A percentile compares a stretch with the other conserved stretches of the same genome.
Conservation (phyloP, 2,888 invertebrate genomes). For the Agrochola litura region DNA sequence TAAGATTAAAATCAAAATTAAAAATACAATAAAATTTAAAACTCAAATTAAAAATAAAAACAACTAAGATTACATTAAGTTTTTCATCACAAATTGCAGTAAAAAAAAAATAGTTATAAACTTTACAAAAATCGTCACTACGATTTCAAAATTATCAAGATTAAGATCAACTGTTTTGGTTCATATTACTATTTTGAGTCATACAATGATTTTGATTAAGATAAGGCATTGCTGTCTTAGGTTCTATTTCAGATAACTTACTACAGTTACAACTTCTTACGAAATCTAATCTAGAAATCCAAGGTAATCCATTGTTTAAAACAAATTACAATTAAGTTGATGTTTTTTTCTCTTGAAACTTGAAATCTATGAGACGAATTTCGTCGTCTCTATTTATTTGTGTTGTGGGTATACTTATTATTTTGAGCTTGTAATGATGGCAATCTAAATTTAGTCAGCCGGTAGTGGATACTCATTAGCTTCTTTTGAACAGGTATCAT, state of each 20-base stretch:
- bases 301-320: conserved; percentile 40
- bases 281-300: conserved; percentile 30
- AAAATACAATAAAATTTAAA: too few species aligned
- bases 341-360: not conserved
- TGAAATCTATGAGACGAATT: not conserved
- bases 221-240: conserved; percentile 11
- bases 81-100: too few species aligned
- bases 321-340: not conserved
- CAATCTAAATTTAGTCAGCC: not conserved
- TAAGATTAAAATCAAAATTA: too few species aligned
- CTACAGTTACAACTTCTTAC: conserved; percentile 17
- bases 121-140: not conserved
- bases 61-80: too few species aligned
- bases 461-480: not conserved
- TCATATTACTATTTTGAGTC: not conserved
- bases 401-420: not conserved
- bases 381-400: not conserved
- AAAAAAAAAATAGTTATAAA: not conserved
- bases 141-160: conserved; percentile 12
- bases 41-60: too few species aligned
- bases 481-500: not conserved
- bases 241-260: conserved; percentile 13
- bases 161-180: not conserved
- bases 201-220: conserved; percentile 17
- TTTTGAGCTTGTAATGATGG: not conserved